These are phyloP conservation scores for Amia ocellicauda DNA, from an alignment of 2,113 vertebrate genomes.

Conservation along the genomic window DNA sequence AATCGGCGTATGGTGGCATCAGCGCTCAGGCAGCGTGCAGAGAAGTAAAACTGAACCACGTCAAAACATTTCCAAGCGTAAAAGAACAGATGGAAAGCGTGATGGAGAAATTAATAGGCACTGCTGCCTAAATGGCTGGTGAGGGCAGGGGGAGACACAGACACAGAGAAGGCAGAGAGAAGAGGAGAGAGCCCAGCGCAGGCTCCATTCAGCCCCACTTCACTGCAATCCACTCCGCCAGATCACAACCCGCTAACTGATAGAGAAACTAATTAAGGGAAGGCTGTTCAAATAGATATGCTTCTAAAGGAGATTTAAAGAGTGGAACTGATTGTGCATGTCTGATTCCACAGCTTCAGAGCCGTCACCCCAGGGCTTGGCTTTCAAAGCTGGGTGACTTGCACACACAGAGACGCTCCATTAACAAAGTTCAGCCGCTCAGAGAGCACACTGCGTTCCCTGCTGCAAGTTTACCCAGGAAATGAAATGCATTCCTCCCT, in stretches of 20 bases:
- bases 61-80: conserved; percentile 70
- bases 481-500: too few relatives aligned
- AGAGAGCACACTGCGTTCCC: conserved; percentile 30
- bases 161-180: conserved; percentile 33
- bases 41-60: conserved; percentile 51
- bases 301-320: conserved; percentile 74
- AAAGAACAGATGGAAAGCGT: conserved; percentile 64
- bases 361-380: conserved; percentile 71
- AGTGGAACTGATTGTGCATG: conserved; percentile 78
- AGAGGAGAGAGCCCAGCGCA: conserved; percentile 45
- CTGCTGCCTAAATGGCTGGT: conserved; percentile 59
- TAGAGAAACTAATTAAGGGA: conserved; percentile 74
- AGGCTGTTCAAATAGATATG: conserved; percentile 75
- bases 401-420: conserved; percentile 62
- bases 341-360: conserved; percentile 72
- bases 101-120: conserved; percentile 68
- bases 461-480: conserved; percentile 1
- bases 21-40: conserved; percentile 49
- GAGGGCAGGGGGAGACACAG: conserved; percentile 51
- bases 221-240: conserved; percentile 66
- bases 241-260: conserved; percentile 75
- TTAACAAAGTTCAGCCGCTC: conserved; percentile 72
- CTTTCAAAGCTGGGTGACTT: conserved; percentile 73
- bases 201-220: conserved; percentile 55
- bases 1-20: conserved; percentile 44